Evolutionary conservation across 2,888 invertebrate genomes (phyloP), one percentile per base, ranked within the genome.

Genomic region (Chydorus sphaericus): DNA sequence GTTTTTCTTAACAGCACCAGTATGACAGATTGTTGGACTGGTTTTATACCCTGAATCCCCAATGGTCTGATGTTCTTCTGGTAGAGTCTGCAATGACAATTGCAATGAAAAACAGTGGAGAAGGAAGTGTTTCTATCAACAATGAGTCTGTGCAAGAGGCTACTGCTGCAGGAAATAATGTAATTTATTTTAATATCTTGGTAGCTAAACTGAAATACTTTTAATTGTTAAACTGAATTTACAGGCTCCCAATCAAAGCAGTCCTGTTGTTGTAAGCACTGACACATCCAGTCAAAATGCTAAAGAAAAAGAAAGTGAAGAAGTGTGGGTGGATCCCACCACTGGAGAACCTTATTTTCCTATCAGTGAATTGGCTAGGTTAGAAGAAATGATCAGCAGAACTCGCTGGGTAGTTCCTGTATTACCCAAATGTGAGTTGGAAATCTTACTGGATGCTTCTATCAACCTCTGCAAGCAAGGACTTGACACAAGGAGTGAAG

Each of bases 371-470:
- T 74, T 96, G 68, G 81, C 83, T 63, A 82, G 85, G 64, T 75
- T 96, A 65, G 93, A 94, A 73, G 93, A 93, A 70, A 94, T 94
- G 79, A 92, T 96, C 69, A 91, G 91, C 65, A 85, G 86, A 73
- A 85, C 92, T 58, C 79, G 94, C 66, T 96, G 96, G 96, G 91
- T 96, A 60, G 94, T 96, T 54, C 96, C 96, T 33, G 96, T 96
- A 54, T 73, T 96, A 66, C 93, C 96, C 11, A 92, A 93, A 66
- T 93, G 94, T 73, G 94, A 96, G 72, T 73, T 96, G 64, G 93
- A 94, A 73, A 82, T 87, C 66, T 77, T 96, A 62, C 75, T 96
- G 60, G 83, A 88, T 72, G 87, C 89, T 63, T 82, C 92, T 62
- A 90, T 90, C 63, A 85, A 87, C 64, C 75, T 94, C 61, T 87